Evolutionary conservation across 2,888 invertebrate species (phyloP).

Genomic region (Marronus borbonicus): DNA sequence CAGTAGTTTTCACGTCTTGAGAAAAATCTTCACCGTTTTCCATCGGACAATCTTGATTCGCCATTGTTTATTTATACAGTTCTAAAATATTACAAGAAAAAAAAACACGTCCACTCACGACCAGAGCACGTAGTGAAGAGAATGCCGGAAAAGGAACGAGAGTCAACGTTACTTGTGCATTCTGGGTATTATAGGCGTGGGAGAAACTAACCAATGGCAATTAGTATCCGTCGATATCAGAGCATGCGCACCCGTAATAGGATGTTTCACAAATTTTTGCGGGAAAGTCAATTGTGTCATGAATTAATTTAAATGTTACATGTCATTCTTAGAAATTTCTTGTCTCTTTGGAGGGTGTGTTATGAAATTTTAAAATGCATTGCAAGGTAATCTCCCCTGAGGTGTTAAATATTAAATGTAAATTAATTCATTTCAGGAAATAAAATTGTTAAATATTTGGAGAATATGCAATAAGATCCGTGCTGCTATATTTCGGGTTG

Average conservation of each 20-base stretch:
- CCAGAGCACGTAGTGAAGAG: conserved; percentile 65
- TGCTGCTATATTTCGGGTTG: conserved; percentile 81
- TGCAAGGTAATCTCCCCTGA: conserved; percentile 59
- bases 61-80: conserved; percentile 66
- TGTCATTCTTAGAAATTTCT: conserved; percentile 49
- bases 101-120: conserved; percentile 63
- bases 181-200: conserved; percentile 56
- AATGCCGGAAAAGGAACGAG: conserved; percentile 56
- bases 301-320: conserved; percentile 33
- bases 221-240: conserved; percentile 14
- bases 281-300: conserved; percentile 50
- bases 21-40: conserved; percentile 87
- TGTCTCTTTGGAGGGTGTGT: conserved; percentile 44
- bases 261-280: conserved; percentile 18
- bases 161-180: conserved; percentile 49
- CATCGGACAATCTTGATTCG: conserved; percentile 79
- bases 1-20: conserved; percentile 79
- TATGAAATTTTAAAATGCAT: conserved; percentile 60
- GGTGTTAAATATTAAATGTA: background rate
- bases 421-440: conserved; percentile 60
- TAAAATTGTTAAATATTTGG: conserved; percentile 80
- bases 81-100: conserved; percentile 50
- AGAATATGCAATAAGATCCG: conserved; percentile 87
- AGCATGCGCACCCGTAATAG: conserved; percentile 33
- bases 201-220: conserved; percentile 40